These are phyloP conservation scores for Hemistola chrysoprasaria DNA, from an alignment of 2,888 invertebrate species.

Conservation along the genomic window DNA sequence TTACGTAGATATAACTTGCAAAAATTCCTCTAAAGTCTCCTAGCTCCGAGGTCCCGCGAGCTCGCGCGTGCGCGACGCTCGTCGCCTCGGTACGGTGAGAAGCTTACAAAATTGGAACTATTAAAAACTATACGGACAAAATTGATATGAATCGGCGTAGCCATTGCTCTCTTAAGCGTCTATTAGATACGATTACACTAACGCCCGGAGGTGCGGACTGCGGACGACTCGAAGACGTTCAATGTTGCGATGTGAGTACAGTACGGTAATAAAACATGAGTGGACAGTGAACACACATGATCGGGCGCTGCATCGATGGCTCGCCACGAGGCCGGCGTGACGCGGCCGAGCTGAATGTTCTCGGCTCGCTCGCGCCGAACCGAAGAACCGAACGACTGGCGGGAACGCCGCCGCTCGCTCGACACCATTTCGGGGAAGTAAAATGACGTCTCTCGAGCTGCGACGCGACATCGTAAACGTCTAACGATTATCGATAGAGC, in stretches of 20 bases:
- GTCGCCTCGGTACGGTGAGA: constrained; percentile 69
- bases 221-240: constrained; percentile 59
- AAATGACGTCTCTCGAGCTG: constrained; percentile 70
- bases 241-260: constrained; percentile 40
- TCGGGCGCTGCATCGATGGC: constrained; percentile 48
- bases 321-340: constrained; percentile 41
- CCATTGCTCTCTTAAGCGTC: constrained; percentile 75
- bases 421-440: constrained; percentile 75
- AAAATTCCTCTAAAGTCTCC: constrained; percentile 70
- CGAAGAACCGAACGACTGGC: constrained; percentile 6
- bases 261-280: constrained; percentile 39
- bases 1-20: constrained; percentile 77
- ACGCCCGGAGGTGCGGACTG: constrained; percentile 59
- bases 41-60: constrained; percentile 58
- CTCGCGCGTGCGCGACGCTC: constrained; percentile 59
- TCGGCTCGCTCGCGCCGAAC: constrained; percentile 21
- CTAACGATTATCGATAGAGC: constrained; percentile 52
- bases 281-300: constrained; percentile 38
- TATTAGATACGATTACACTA: constrained; percentile 73
- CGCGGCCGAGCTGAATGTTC: constrained; percentile 20
- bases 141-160: constrained; percentile 81
- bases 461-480: constrained; percentile 39
- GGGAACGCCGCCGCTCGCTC: constrained; percentile 46
- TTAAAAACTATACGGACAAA: constrained; percentile 80
- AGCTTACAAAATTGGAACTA: constrained; percentile 78